These are phyloP conservation scores for Margaritifera margaritifera DNA, from an alignment of 2,888 invertebrate genomes.

Conservation along the genomic window DNA sequence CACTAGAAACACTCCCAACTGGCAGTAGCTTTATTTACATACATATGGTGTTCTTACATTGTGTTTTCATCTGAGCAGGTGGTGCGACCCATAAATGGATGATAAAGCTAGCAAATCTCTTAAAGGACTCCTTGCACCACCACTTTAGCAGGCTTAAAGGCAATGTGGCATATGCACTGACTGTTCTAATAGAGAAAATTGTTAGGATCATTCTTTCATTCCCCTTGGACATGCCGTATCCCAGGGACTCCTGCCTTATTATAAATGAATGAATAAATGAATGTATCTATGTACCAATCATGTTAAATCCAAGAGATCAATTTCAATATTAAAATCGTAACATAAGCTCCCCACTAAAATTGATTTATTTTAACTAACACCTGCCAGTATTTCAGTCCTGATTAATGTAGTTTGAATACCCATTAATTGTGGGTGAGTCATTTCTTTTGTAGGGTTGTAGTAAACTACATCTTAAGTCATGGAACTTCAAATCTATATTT, in stretches of 20 bases:
- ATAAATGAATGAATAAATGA: conserved; percentile 5
- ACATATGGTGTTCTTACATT: conserved; percentile 34
- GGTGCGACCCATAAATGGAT: too few relatives aligned
- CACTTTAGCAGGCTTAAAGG: too few relatives aligned
- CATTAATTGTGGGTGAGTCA: conserved; percentile 39
- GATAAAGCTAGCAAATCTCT: too few relatives aligned
- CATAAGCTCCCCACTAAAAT: conserved; percentile 13
- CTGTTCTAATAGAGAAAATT: too few relatives aligned
- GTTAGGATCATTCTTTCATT: too few relatives aligned
- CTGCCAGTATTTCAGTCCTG: conserved; percentile 32
- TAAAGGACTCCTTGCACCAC: too few relatives aligned
- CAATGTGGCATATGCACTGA: too few relatives aligned
- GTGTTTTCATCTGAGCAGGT: too few relatives aligned
- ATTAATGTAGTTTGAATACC: conserved; percentile 37
- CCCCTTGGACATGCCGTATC: too few relatives aligned
- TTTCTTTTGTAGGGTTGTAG: conserved; percentile 11
- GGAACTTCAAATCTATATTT: conserved; percentile 32
- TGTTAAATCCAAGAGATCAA: conserved; percentile 8
- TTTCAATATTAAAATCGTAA: conserved; percentile 9
- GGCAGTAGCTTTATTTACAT: conserved; percentile 31
- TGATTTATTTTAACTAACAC: conserved; percentile 29
- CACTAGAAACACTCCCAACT: too few relatives aligned
- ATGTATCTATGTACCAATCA: conserved; percentile 21
- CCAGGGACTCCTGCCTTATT: not conserved
- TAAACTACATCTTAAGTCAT: not conserved